Base-by-base conservation (phyloP, 2,888 invertebrate genomes). In the Mantis religiosa region DNA sequence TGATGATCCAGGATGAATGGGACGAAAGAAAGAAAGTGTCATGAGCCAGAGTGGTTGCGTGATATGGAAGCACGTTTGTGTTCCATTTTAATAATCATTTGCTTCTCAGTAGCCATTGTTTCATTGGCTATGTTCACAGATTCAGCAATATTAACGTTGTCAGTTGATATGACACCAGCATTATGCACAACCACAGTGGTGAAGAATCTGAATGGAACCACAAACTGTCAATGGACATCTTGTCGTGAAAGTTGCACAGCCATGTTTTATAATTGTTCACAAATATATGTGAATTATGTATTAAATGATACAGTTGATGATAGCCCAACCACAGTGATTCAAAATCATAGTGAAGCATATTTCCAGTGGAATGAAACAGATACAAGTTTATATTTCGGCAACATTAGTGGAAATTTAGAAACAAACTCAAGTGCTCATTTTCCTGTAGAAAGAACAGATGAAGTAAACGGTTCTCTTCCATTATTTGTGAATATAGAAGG, bases 231-330 rank as follows among this genome's bases (percentile, higher is more conserved):
- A 30, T 92, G 92, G 92, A 92, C 92, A 84, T 92, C 92, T 15
- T 92, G 92, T 91, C 91, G 92, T 20, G 91, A 92, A 83, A 92
- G 92, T 41, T 92, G 92, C 89, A 92, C 92, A 4, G 91, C 92
- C 14, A 91, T 91, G 85, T 90, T 92, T 88, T 92, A 90, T 90
- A 90, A 90, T 28, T 92, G 92, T 89, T 91, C 91, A 89, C 92
- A 92, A 85, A 91, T 92, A 28, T 88, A 91, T 71, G 92, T 92
- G 12, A 88, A 89, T 28, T 91, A 91, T 88, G 71, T 83, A 14
- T 54, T 90, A 54, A 71, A 83, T 85, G 27, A 87, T 2, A 82
- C 28, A 25, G 4, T 82, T 82, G 82, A 81, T 3, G 82, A 81
- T 3, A 71, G 71, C 20, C 34, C 20, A 0, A 4, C 54, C 25